Conservation (phyloP, 2,113 vertebrate species). For the Chionis minor region DNA sequence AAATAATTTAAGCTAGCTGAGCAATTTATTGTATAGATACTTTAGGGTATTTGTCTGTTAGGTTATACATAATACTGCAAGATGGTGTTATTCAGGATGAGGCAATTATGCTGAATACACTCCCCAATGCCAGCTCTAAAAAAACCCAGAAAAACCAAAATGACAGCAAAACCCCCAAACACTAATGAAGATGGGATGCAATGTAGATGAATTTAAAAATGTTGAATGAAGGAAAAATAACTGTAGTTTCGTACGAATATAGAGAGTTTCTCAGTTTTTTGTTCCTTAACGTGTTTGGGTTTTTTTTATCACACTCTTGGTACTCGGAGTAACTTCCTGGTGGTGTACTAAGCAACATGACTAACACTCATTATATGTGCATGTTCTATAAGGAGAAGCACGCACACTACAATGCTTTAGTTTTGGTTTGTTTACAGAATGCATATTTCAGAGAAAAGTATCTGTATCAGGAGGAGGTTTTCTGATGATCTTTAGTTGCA, state of each 20-base stretch:
- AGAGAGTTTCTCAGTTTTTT: not conserved
- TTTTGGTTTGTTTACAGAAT: not conserved
- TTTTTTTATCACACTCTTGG: not conserved
- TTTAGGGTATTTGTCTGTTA: not conserved
- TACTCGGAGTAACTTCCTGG: not conserved
- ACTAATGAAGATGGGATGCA: not conserved
- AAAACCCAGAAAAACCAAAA: not conserved
- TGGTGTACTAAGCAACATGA: not conserved
- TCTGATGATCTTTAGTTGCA: not conserved
- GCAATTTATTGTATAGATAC: not conserved
- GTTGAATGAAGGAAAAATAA: not conserved
- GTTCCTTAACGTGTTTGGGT: not conserved
- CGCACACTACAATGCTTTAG: rapidly evolving
- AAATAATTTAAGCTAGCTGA: not conserved
- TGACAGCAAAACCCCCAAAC: not conserved
- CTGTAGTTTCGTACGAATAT: not conserved
- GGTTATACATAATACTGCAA: not conserved
- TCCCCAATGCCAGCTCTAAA: not conserved
- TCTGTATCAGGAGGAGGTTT: not conserved
- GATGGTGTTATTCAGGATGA: not conserved
- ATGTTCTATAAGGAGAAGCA: not conserved
- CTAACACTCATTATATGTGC: not conserved
- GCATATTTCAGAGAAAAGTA: not conserved
- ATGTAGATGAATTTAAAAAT: not conserved
- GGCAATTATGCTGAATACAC: not conserved